A percentile compares a stretch with the other conserved stretches of the same genome.
phyloP scores from a whole-genome alignment of 2,113 vertebrate species.

The Brachypodius melanocephalos region DNA sequence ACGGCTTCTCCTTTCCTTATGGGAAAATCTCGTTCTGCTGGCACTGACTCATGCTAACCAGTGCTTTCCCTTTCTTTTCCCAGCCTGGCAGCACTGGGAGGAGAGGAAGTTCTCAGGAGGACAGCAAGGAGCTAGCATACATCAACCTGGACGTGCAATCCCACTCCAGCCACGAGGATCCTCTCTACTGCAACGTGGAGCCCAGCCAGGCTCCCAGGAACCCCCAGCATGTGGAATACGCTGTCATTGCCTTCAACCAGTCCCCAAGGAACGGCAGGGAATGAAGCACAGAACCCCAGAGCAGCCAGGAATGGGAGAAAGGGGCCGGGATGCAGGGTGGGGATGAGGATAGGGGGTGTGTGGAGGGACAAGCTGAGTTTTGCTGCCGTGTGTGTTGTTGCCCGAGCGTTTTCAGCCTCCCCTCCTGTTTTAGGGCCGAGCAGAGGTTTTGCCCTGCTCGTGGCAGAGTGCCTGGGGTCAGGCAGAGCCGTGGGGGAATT shows the following conservation, averaged over 20 bases:
- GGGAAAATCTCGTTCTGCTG: background rate
- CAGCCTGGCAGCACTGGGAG: background rate
- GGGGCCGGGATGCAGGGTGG: background rate
- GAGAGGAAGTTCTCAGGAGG: background rate
- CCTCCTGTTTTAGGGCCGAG: background rate
- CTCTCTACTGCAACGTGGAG: background rate
- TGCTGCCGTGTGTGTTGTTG: background rate
- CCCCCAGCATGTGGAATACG: constrained; percentile 35
- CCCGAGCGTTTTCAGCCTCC: background rate
- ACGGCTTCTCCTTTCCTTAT: background rate
- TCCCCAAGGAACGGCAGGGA: fast-evolving
- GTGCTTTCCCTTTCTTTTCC: background rate
- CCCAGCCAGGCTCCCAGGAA: background rate
- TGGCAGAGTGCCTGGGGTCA: background rate
- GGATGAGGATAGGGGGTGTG: background rate
- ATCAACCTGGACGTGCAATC: background rate
- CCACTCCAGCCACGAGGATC: background rate
- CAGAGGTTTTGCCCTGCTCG: background rate
- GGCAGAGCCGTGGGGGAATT: background rate
- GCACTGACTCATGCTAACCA: background rate
- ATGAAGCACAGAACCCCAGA: background rate
- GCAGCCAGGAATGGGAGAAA: background rate
- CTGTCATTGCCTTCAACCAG: background rate
- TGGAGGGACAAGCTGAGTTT: background rate
- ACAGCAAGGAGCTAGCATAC: background rate